Evolutionary conservation across 2,888 invertebrate species (phyloP), one percentile per base, ranked within the genome.

Genomic region (Cataglyphis cursor): DNA sequence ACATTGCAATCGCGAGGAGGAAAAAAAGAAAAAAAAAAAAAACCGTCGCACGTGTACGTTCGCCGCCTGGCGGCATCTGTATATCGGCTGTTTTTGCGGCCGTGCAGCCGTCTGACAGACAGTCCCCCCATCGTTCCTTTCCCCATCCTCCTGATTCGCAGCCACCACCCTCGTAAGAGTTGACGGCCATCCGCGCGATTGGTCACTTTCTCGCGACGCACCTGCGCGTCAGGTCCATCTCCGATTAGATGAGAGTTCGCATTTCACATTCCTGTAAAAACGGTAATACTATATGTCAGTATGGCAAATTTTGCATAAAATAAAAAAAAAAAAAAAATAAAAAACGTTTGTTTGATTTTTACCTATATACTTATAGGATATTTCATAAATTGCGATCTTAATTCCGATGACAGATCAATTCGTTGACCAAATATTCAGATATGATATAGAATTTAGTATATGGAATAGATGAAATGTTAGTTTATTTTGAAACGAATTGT

Each of bases 1-100:
- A 90, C 93, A 92, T 93, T 85, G 85, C 91, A 83, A 88, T 90
- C 87, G 85, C 84, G 89, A 82, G 83, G 87, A 88, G 88, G 87
- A 86, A 86, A 18, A 28, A 57, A 68, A 57, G 38, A n/a, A 85
- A 18, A 21, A 64, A 85, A 15, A 21, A 64, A 65, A 65, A 38
- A 18, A 35, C 10, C 18, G 24, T 80, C 65, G 75, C 80, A 88
- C 89, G 89, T 91, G 90, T 91, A 90, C 92, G 90, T 90, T 91
- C 90, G 80, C 87, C 87, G 90, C 85, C 86, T 89, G 83, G 88
- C 90, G 88, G 92, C 92, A 92, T 93, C 92, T 92, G 91, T 89
- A 87, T 89, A 81, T 86, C 84, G 51, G n/a, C 8, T 51, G 51
- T 92, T 92, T 92, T 93, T 92, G 86, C 90, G 90, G 87, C 88